phyloP scores from a whole-genome alignment of 2,113 vertebrate species.

The Oxyruncus cristatus region DNA sequence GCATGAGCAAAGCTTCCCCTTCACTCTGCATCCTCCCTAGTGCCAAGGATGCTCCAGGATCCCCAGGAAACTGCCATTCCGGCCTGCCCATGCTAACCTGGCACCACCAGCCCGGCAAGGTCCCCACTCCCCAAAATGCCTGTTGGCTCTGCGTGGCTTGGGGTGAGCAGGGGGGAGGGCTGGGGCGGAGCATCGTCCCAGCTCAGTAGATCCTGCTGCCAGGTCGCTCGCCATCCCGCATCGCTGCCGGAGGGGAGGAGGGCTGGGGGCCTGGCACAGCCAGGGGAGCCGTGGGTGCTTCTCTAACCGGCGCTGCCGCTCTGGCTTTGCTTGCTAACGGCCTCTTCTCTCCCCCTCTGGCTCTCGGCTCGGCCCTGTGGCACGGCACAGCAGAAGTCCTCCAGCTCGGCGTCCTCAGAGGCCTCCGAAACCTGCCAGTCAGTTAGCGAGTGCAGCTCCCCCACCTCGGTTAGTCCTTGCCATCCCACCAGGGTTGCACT shows the following conservation, averaged over 20 bases:
- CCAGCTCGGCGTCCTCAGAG: conserved; percentile 96
- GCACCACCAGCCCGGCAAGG: neutral
- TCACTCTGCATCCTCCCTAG: neutral
- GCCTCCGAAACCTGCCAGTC: conserved; percentile 97
- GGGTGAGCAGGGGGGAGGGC: neutral
- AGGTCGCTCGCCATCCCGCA: accelerated
- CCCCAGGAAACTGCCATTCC: neutral
- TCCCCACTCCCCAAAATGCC: neutral
- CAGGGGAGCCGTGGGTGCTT: neutral
- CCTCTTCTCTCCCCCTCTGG: neutral
- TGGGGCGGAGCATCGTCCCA: neutral
- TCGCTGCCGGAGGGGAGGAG: neutral
- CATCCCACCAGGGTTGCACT: neutral
- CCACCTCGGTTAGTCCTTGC: conserved; percentile 89
- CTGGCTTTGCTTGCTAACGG: neutral
- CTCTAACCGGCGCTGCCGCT: neutral
- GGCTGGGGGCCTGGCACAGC: neutral
- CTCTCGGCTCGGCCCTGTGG: neutral
- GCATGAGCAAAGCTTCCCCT: neutral
- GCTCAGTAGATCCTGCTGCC: accelerated
- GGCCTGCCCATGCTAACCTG: accelerated
- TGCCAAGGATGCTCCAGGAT: neutral
- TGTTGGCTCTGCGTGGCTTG: neutral
- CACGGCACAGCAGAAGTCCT: conserved; percentile 87
- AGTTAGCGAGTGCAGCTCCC: conserved; percentile 97